A percentile compares a stretch with the other conserved stretches of the same genome.
These are phyloP conservation scores for Aphelinus atriplicis DNA, from an alignment of 1,140 invertebrate genomes.

Conservation along the genomic window DNA sequence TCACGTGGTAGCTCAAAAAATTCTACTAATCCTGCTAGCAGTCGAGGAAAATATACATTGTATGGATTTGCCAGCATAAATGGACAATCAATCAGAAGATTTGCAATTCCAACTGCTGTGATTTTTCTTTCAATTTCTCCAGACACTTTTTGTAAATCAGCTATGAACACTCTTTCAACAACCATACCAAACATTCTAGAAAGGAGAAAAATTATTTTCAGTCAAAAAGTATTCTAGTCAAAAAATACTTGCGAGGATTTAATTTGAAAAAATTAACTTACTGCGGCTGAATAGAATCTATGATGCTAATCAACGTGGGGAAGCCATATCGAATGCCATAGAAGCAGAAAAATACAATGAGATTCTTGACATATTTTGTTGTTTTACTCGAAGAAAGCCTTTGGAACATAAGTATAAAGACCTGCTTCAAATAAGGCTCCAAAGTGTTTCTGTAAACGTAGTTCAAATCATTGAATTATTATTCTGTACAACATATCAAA, in stretches of 20 bases:
- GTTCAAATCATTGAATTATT: slow-evolving; percentile 12
- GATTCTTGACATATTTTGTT: slow-evolving; percentile 88
- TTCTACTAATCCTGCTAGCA: slow-evolving; percentile 81
- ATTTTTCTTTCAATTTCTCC: slow-evolving; percentile 87
- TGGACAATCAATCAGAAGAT: slow-evolving; percentile 82
- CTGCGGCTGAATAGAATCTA: slow-evolving; percentile 89
- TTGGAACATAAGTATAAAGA: slow-evolving; percentile 92
- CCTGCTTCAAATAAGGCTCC: slow-evolving; percentile 83
- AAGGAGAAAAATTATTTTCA: slow-evolving; percentile 46
- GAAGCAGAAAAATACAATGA: slow-evolving; percentile 90
- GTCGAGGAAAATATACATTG: slow-evolving; percentile 69
- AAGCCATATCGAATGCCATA: slow-evolving; percentile 85
- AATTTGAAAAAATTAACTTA: slow-evolving; percentile 61
- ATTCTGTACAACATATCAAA: neutral
- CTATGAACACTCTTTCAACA: slow-evolving; percentile 84
- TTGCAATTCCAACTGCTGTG: slow-evolving; percentile 87
- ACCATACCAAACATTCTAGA: slow-evolving; percentile 94
- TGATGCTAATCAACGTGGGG: slow-evolving; percentile 75
- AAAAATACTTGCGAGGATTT: neutral
- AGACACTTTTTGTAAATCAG: slow-evolving; percentile 87
- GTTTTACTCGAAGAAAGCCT: slow-evolving; percentile 92
- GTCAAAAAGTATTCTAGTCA: neutral
- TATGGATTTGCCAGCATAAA: slow-evolving; percentile 75
- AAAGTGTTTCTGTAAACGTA: slow-evolving; percentile 71
- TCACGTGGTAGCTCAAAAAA: slow-evolving; percentile 91